These are phyloP conservation scores for Platysternon megacephalum DNA, from an alignment of 2,113 vertebrate genomes.

Conservation along the genomic window DNA sequence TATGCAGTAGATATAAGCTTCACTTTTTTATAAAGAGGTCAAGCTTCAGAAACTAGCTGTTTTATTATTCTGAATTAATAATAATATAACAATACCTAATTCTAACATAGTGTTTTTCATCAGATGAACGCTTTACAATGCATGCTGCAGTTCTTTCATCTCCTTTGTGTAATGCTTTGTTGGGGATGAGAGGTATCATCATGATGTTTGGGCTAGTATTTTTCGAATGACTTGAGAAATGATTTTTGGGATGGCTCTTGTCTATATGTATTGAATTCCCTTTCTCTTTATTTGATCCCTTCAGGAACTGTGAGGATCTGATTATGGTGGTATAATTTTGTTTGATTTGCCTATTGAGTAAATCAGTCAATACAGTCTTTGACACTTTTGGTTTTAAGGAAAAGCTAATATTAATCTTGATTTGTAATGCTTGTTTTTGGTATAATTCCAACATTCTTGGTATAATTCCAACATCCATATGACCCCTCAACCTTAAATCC, in stretches of 20 bases:
- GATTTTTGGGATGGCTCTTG: not conserved
- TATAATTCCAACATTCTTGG: not conserved
- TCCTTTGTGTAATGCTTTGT: not conserved
- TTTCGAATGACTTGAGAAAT: not conserved
- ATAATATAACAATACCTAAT: not conserved
- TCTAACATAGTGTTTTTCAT: not conserved
- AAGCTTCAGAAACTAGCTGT: not conserved
- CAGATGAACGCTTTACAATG: not conserved
- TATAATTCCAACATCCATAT: not conserved
- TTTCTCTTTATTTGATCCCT: not conserved
- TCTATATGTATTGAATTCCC: not conserved
- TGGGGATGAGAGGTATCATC: not conserved
- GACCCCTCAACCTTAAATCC: not conserved
- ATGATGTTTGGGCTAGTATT: not conserved
- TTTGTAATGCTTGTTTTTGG: not conserved
- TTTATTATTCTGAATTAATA: not conserved
- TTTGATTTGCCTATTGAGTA: not conserved
- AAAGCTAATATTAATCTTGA: not conserved
- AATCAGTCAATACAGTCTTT: not conserved
- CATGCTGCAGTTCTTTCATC: not conserved
- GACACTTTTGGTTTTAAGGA: not conserved
- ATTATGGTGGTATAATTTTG: not conserved
- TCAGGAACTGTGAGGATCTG: not conserved
- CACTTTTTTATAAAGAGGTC: not conserved
- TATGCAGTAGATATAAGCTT: not conserved